Base-by-base conservation (phyloP, 1,140 invertebrate genomes). In the Contarinia nasturtii region DNA sequence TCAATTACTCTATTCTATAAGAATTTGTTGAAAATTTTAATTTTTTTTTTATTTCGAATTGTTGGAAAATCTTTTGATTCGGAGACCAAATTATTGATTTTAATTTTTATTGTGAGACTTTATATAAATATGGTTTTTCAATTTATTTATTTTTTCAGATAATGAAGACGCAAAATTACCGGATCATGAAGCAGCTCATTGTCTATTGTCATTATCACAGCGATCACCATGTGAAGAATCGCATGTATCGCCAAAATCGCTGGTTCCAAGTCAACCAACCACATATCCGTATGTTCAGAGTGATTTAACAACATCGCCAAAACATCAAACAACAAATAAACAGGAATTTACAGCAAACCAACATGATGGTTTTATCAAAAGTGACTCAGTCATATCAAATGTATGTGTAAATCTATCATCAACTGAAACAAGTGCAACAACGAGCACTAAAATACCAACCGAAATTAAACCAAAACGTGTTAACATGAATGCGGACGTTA, bases 111-210 rank as follows among this genome's bases (percentile, higher is more conserved):
- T 27, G 27, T 27, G 27, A 27, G 3, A 27, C 4, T 10, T 5
- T 10, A 27, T 27, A 3, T 5, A 27, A 3, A 27, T 5, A 27
- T 27, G 27, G 10, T 27, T 27, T 3, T 27, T 27, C n/a, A 27
- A 10, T 27, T 27, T 5, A 27, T 27, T 27, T 10, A 27, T 27
- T 27, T 10, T 27, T 27, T 27, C 27, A 74, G 71, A 73, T 56
- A 72, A 71, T 2, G 72, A 74, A 54, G 66, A 69, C 20, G 71
- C 63, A 45, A 74, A 74, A 54, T 58, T 75, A 44, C 71, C 82
- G 51, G 87, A 92, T 59, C 82, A 87, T 53, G 89, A 93, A 67
- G 87, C 86, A 2, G 88, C 87, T 0, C 77, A 82, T 49, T 85
- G 88, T 58, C 64, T 94, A 33, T 61, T 93, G 11, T 85, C 83